These are phyloP conservation scores for Harpalus rubripes DNA, from an alignment of 2,888 invertebrate species.

Conservation along the genomic window DNA sequence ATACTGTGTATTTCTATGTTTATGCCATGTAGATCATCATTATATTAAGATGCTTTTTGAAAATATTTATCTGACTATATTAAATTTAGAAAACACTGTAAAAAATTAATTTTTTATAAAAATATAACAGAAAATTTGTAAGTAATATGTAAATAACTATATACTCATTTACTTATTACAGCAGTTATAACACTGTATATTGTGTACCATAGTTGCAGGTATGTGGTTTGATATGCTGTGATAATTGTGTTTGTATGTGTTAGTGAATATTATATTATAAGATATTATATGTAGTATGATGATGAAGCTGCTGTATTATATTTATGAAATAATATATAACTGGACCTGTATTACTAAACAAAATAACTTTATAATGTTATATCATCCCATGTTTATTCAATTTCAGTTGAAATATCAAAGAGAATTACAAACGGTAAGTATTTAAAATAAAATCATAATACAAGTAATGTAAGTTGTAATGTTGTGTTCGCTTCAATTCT, in stretches of 20 bases:
- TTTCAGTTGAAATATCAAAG: not conserved
- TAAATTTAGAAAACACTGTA: conserved; percentile 19
- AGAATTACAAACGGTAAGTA: not conserved
- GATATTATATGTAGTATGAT: conserved; percentile 52
- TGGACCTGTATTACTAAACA: conserved; percentile 24
- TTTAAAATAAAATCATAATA: too few relatives aligned
- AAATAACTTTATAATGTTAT: not conserved
- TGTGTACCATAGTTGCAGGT: conserved; percentile 41
- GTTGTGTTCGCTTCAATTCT: too few relatives aligned
- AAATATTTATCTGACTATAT: not conserved
- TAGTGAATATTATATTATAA: not conserved
- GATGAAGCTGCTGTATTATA: conserved; percentile 43
- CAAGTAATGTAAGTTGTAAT: too few relatives aligned
- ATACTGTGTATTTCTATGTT: not conserved
- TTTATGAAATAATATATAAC: conserved; percentile 55
- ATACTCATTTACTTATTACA: conserved; percentile 32
- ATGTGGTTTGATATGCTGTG: conserved; percentile 57
- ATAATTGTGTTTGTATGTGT: conserved; percentile 55
- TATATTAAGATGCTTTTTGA: not conserved
- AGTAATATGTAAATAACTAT: conserved; percentile 29
- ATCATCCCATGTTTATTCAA: not conserved
- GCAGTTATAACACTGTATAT: conserved; percentile 20
- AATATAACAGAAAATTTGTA: not conserved
- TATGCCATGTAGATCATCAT: not conserved
- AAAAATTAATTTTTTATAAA: conserved; percentile 13